Base-by-base conservation (phyloP, 2,113 vertebrate species). In the Athene noctua region DNA sequence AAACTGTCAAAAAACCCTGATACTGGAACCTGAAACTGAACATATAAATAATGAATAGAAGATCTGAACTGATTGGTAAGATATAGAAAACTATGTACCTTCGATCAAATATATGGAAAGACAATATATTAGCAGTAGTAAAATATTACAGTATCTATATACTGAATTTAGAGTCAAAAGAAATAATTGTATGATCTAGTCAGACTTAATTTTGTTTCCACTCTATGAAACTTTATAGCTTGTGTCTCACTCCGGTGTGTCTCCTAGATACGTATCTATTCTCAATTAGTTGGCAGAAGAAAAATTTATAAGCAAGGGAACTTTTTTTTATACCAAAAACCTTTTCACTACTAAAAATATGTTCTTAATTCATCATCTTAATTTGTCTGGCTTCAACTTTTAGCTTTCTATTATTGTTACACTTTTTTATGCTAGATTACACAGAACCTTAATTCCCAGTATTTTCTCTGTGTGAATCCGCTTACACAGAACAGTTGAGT, bases 401-500 rank as follows among this genome's bases (percentile, higher is more conserved):
- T 88, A 51, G 40, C 44, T 93, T 92, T 93, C 79, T 85, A 16
- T 90, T 93, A 79, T 68, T 80, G n/a, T 71, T 92, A 71, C 16
- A 54, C 10, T 61, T 90, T 58, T 91, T 88, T 29, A 71, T 67
- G 63, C 68, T 72, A 81, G 55, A 63, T 70, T 96, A 71, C 55
- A 57, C 46, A 92, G 29, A 86, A 46, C 10, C 11, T 62, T 78
- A 80, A 58, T 92, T 94, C 27, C 32, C 57, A 46, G 25, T 67
- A 63, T 91, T 90, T 95, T 63, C 84, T 72, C 80, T 81, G 42
- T 74, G 55, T 89, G 94, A 87, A 55, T 83, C 47, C 77, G 67
- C 57, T 91, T 80, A 54, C 5, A 46, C 20, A 40, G 7, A 82
- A 40, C 15, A 73, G 61, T 13, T 65, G 58, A 84, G 57, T 47